Base-by-base conservation (phyloP, 2,888 invertebrate genomes). In the Norana najaformis region DNA sequence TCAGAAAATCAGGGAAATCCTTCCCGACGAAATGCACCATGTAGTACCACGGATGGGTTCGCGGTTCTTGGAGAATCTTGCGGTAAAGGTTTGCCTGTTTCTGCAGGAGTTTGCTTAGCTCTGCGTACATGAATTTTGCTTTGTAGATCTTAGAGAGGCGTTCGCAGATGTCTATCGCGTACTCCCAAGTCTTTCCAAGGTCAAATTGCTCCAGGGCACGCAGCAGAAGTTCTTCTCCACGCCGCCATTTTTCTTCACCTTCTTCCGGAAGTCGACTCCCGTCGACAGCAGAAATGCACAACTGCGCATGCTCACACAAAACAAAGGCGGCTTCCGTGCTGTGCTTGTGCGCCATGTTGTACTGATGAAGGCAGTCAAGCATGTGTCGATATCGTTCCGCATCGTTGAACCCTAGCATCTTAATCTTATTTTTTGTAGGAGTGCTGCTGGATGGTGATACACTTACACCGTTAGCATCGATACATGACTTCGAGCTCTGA, bases 281-380 rank as follows among this genome's bases (percentile, higher is more conserved):
- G 1, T 1, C 35, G 16, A 18, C 36, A n/a, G 36, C 5, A 20
- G 36, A 36, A 36, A 16, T 1, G 16, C 35, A 85, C 36, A 36
- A 37, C 85, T 85, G 85, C 85, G 85, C 85, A 36, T 85, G 85
- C 85, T 35, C 85, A 14, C 35, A 85, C 36, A 85, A 35, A 18
- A 37, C 85, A 85, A 85, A 85, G 0, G 36, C 85, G 36, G 85
- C 85, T 36, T 85, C 85, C 85, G 85, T 37, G 18, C 20, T 35
- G 36, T 85, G 8, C 85, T 0, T 35, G 16, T 85, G 85, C 85
- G 85, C 85, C 85, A 36, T 30, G 36, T 85, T 85, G 85, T 35
- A 85, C 37, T 85, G 23, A 35, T 85, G 35, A 36, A 85, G 37
- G 6, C 85, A 6, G 37, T 85, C 85, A 37, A 85, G 85, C 34